phyloP scores from a whole-genome alignment of 53 echinoderm and acorn worm genomes.

The Hippasteria phrygiana region DNA sequence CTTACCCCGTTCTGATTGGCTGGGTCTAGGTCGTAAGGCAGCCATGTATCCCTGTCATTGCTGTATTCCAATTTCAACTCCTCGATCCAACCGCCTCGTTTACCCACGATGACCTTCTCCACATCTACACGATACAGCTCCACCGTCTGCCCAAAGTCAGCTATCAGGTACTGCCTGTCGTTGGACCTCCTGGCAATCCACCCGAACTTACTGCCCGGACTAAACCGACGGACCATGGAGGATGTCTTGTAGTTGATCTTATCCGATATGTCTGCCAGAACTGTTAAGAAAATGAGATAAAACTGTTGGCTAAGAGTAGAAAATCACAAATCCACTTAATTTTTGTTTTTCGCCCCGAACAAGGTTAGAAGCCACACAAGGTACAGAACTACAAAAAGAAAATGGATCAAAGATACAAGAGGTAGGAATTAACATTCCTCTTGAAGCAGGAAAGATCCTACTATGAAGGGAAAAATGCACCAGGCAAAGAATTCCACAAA shows the following conservation, averaged over 20 bases:
- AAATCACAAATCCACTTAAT: no score
- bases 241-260: slow-evolving; percentile 24
- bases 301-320: no score
- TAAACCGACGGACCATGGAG: background rate
- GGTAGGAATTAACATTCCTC: no score
- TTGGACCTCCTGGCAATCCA: slow-evolving; percentile 12
- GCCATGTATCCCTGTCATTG: slow-evolving; percentile 2
- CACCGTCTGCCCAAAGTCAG: slow-evolving; percentile 13
- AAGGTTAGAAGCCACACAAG: no score
- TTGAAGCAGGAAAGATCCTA: no score
- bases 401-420: no score
- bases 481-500: no score
- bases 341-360: no score
- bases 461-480: no score
- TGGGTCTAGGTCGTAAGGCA: slow-evolving; percentile 5
- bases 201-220: background rate
- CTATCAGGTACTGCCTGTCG: slow-evolving; percentile 17
- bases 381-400: no score
- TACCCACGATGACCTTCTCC: background rate
- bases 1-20: slow-evolving; percentile 10
- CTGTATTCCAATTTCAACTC: slow-evolving; percentile 32
- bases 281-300: no score
- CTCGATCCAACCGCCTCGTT: slow-evolving; percentile 4
- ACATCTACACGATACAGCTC: slow-evolving; percentile 4
- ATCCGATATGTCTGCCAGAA: background rate